Percentiles rank a stretch among this genome's conserved stretches.
phyloP scores from a whole-genome alignment of 2,797 vertebrate genomes.

The Platyrinchus mystaceus region DNA sequence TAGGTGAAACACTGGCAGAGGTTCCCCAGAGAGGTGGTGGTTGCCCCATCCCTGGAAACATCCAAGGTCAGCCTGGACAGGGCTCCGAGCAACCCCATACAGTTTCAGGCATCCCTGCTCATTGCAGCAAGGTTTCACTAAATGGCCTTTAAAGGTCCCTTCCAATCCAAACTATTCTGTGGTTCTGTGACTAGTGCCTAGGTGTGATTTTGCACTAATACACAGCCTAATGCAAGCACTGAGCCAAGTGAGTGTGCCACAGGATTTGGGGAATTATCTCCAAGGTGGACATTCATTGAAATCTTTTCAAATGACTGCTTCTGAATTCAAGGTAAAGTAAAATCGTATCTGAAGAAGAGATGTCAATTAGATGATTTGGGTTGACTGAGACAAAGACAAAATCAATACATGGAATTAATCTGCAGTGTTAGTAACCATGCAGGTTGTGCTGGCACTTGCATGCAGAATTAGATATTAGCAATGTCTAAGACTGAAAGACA shows the following conservation, averaged over 20 bases:
- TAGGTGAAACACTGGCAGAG: not conserved
- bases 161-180: not conserved
- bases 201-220: not conserved
- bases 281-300: not conserved
- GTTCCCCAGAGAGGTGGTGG: not conserved
- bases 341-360: not conserved
- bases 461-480: not conserved
- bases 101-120: not conserved
- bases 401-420: not conserved
- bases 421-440: not conserved
- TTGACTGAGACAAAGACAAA: not conserved
- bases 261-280: not conserved
- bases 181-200: not conserved
- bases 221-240: not conserved
- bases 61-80: not conserved
- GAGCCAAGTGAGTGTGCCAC: not conserved
- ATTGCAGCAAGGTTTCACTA: not conserved
- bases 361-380: not conserved
- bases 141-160: not conserved
- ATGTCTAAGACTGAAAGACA: not conserved
- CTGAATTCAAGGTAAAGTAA: not conserved
- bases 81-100: not conserved
- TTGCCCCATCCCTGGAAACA: not conserved
- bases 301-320: not conserved
- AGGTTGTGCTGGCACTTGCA: not conserved